Percentiles rank a stretch among this genome's conserved stretches.
phyloP scores from a whole-genome alignment of 1,140 invertebrate genomes.

The Spodoptera frugiperda region DNA sequence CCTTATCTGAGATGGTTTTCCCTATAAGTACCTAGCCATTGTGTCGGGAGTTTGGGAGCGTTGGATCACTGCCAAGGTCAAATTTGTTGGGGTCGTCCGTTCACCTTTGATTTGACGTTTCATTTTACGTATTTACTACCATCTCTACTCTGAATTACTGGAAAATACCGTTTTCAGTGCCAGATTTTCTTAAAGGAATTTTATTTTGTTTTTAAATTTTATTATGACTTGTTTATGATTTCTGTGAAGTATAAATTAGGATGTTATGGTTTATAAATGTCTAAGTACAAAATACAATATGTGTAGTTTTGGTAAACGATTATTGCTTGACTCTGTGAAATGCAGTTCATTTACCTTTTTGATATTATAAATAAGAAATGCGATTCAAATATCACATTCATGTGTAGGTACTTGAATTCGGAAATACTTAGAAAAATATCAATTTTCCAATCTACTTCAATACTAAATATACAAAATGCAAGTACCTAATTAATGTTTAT shows the following conservation, averaged over 20 bases:
- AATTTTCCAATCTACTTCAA: too few species aligned
- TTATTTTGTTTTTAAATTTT: neutral
- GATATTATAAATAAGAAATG: too few species aligned
- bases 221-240: neutral
- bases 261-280: too few species aligned
- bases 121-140: conserved; percentile 4
- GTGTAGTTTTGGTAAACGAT: too few species aligned
- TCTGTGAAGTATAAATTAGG: neutral
- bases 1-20: neutral
- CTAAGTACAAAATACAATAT: too few species aligned
- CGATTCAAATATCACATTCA: too few species aligned
- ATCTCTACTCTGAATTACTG: neutral
- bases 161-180: conserved; percentile 1
- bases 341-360: too few species aligned
- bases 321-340: too few species aligned
- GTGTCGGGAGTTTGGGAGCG: neutral
- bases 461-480: too few species aligned
- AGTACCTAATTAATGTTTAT: too few species aligned
- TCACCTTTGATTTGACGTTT: conserved; percentile 16
- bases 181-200: neutral
- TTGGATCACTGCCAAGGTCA: conserved; percentile 12
- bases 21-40: neutral
- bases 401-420: too few species aligned
- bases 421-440: too few species aligned
- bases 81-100: conserved; percentile 1